A percentile compares a stretch with the other conserved stretches of the same genome.
Conservation (phyloP, 2,113 vertebrate genomes). For the Prunella fulvescens region DNA sequence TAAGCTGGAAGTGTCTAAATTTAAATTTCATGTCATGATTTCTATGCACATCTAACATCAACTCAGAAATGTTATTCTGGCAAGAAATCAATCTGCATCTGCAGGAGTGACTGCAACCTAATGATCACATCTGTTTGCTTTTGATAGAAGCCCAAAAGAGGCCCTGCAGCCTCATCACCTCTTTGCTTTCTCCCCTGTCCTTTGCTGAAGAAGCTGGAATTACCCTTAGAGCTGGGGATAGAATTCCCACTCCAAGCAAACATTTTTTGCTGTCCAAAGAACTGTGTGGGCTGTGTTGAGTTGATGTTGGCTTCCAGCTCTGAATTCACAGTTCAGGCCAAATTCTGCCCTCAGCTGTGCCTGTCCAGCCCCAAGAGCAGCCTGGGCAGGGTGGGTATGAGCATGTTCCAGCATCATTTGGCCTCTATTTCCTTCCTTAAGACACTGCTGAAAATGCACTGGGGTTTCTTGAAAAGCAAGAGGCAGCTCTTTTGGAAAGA, state of each 20-base stretch:
- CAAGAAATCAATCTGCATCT: background rate
- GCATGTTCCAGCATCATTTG: background rate
- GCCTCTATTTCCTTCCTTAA: background rate
- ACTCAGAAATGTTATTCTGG: background rate
- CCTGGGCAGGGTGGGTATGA: background rate
- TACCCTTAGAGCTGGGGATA: background rate
- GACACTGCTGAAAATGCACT: background rate
- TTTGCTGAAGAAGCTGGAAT: slow-evolving; percentile 11
- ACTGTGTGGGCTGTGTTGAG: slow-evolving; percentile 24
- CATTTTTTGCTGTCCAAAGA: background rate
- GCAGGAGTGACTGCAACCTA: background rate
- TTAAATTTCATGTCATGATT: background rate
- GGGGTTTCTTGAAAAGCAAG: background rate
- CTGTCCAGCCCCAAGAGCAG: background rate
- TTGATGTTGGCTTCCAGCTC: slow-evolving; percentile 25
- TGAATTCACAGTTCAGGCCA: background rate
- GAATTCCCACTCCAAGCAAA: background rate
- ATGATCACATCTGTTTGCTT: background rate
- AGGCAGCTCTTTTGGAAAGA: background rate
- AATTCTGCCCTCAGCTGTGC: background rate
- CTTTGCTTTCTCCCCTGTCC: background rate
- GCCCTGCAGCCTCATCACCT: background rate
- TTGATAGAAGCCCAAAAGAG: background rate
- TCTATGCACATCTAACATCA: background rate
- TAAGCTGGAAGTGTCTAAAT: background rate